phyloP scores from a whole-genome alignment of 2,113 vertebrate species.

The Epinephelus cyanopodus region DNA sequence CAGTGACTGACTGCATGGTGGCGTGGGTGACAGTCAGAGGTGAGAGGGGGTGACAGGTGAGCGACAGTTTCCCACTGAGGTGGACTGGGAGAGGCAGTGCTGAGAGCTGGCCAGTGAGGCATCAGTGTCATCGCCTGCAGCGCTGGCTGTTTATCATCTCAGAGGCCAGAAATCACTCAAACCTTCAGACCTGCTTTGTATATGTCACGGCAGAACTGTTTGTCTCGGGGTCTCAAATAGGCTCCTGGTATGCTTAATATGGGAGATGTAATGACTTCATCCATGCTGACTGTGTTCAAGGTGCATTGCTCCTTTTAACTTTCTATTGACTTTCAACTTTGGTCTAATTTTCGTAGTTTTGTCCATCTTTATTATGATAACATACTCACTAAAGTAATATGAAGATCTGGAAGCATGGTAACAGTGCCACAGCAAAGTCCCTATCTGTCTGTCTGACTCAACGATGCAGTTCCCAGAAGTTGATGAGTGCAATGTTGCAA shows the following conservation, averaged over 20 bases:
- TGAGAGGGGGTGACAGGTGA: constrained; percentile 69
- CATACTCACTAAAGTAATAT: not conserved
- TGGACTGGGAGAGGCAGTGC: constrained; percentile 13
- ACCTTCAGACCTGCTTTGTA: constrained; percentile 35
- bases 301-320: not conserved
- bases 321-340: too few relatives aligned
- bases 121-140: constrained; percentile 39
- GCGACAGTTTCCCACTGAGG: constrained; percentile 43
- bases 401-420: not conserved
- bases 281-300: not conserved
- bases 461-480: not conserved
- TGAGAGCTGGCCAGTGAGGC: constrained; percentile 27
- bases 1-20: constrained; percentile 51
- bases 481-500: not conserved
- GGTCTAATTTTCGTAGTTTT: not conserved
- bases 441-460: not conserved
- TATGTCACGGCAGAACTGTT: constrained; percentile 4
- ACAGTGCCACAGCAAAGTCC: not conserved
- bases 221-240: not conserved
- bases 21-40: constrained; percentile 44
- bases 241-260: not conserved
- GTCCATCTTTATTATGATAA: not conserved
- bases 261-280: not conserved
- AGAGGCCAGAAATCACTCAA: constrained; percentile 25
- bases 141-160: constrained; percentile 43